Evolutionary conservation across 2,113 vertebrate species (phyloP), one percentile per base, ranked within the genome.

Genomic region (Scortum barcoo): DNA sequence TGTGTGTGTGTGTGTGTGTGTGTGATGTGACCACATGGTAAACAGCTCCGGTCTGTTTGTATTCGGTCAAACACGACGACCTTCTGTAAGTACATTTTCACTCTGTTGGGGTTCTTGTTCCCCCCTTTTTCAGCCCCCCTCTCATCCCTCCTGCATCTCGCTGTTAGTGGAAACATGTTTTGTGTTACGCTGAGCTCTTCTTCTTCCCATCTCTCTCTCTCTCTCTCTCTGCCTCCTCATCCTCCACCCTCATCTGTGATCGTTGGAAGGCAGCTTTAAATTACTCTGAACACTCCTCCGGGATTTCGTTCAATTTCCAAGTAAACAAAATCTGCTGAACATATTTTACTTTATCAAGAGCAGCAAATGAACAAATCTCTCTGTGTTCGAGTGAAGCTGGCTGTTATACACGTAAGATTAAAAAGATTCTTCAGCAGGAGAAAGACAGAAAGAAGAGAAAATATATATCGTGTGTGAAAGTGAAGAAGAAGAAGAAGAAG

Each of bases 291-390:
- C 17, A 66, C 56, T 56, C 71, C 78, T 51, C 58, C 0, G 71
- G 24, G 86, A 82, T 24, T 71, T 26, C 38, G 3, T 46, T 17
- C 51, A 46, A 51, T 66, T 74, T 77, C 58, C 63, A 85, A 80
- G 54, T 53, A 63, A 85, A 87, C 75, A 81, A 30, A 61, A 78
- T 48, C n/a, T 50, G 56, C 70, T 20, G 48, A 85, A 75, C 51
- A 33, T 61, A 42, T 56, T 88, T 83, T 63, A 74, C 81, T 30
- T 2, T 24, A 73, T 78, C 12, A 30, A 67, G 61, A 3, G 9
- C 57, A 79, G 22, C 30, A 60, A 72, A 80, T 1, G 24, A 63
- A 50, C 60, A 56, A 63, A 60, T 72, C 33, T 58, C 28, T 82
- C 12, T 44, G 7, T 57, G 17, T 6, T 11, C 13, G 42, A 72